These are phyloP conservation scores for Lepidurus arcticus DNA, from an alignment of 1,140 invertebrate genomes.

Conservation along the genomic window DNA sequence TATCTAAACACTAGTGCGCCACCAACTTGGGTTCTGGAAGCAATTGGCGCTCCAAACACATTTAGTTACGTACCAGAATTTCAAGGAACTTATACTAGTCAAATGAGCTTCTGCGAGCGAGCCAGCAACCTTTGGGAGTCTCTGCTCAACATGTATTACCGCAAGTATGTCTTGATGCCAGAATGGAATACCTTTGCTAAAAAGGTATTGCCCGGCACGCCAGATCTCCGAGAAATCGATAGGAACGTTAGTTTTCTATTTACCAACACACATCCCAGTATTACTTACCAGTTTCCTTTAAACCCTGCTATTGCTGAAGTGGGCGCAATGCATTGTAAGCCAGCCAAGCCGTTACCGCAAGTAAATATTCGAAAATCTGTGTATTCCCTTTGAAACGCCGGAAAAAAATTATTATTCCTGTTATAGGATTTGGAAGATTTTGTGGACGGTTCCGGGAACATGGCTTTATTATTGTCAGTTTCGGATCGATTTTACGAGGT, in stretches of 20 bases:
- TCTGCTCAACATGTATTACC: background rate
- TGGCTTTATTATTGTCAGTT: conserved; percentile 71
- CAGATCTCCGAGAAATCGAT: conserved; percentile 35
- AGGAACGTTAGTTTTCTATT: conserved; percentile 38
- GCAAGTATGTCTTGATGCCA: background rate
- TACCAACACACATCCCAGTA: conserved; percentile 34
- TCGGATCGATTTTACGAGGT: conserved; percentile 69
- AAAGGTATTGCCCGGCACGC: conserved; percentile 31
- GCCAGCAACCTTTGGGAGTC: conserved; percentile 43
- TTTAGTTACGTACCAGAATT: conserved; percentile 49
- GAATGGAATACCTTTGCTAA: conserved; percentile 23
- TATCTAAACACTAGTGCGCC: conserved; percentile 37
- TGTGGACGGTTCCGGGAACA: conserved; percentile 56
- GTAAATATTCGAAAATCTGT: conserved; percentile 37
- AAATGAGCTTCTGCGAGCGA: conserved; percentile 21
- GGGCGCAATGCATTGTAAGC: conserved; percentile 38
- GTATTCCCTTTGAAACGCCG: background rate
- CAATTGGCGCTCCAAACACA: conserved; percentile 56
- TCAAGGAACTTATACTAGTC: background rate
- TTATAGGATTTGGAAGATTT: conserved; percentile 61
- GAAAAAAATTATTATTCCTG: background rate
- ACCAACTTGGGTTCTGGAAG: conserved; percentile 44
- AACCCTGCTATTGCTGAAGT: conserved; percentile 36
- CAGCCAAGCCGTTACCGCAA: conserved; percentile 44
- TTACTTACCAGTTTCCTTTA: conserved; percentile 28